Percentiles rank a stretch among this genome's conserved stretches.
phyloP scores from a whole-genome alignment of 2,797 vertebrate species.

The Pantherophis vulpinus region DNA sequence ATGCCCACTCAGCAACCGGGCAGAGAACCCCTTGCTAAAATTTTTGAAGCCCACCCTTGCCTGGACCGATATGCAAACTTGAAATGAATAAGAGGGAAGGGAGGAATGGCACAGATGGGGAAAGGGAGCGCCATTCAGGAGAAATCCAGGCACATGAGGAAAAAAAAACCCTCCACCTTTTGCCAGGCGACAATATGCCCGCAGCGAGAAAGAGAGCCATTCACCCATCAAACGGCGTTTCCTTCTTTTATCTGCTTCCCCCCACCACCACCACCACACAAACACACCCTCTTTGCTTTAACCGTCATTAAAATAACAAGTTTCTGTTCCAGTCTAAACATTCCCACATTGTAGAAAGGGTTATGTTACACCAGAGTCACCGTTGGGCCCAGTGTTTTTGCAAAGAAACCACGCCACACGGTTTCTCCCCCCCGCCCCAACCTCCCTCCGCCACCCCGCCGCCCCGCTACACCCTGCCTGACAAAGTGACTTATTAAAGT shows the following conservation, averaged over 20 bases:
- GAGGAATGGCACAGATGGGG: no score
- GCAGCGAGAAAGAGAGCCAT: conserved; percentile 47
- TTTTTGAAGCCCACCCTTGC: no score
- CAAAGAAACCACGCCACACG: conserved; percentile 80
- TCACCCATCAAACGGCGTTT: conserved; percentile 65
- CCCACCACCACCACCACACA: background rate
- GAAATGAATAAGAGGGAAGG: background rate
- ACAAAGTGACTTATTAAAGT: conserved; percentile 86
- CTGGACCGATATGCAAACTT: background rate
- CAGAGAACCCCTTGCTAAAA: no score
- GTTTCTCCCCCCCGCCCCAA: conserved; percentile 65
- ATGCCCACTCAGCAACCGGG: no score
- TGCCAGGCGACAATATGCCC: background rate
- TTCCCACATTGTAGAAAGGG: conserved; percentile 91
- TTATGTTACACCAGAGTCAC: conserved; percentile 80
- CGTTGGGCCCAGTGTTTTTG: conserved; percentile 75
- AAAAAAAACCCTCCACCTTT: background rate
- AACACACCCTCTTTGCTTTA: conserved; percentile 50
- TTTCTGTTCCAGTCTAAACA: conserved; percentile 96
- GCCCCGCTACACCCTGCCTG: conserved; percentile 69
- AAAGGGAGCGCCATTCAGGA: background rate
- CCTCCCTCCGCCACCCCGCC: conserved; percentile 52
- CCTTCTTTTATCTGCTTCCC: conserved; percentile 57
- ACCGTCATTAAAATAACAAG: conserved; percentile 93
- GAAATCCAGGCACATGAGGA: no score